These are phyloP conservation scores for Nettapus auritus DNA, from an alignment of 2,113 vertebrate species.

Conservation along the genomic window DNA sequence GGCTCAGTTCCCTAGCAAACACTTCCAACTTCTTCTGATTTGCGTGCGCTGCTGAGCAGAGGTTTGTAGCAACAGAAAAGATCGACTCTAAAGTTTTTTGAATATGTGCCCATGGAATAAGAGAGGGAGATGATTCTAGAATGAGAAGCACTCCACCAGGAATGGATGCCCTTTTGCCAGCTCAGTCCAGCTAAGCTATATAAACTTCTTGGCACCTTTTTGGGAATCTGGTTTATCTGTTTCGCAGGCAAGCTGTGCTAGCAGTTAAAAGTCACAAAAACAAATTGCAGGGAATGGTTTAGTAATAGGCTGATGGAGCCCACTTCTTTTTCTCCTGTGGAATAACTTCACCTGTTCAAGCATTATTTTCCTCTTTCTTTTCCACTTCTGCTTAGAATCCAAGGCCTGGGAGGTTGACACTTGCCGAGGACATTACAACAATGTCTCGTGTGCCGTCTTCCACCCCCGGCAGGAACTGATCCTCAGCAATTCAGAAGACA, in stretches of 20 bases:
- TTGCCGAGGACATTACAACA: slow-evolving; percentile 97
- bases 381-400: slow-evolving; percentile 80
- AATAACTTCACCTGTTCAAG: not conserved
- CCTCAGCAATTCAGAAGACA: slow-evolving; percentile 97
- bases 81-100: not conserved
- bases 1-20: not conserved
- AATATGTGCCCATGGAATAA: rapidly evolving
- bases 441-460: slow-evolving; percentile 96
- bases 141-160: not conserved
- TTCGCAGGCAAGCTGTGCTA: not conserved
- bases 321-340: not conserved
- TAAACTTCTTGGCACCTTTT: not conserved
- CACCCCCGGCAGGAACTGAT: slow-evolving; percentile 97
- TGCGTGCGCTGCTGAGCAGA: not conserved
- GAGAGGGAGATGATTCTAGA: not conserved
- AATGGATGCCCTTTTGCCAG: not conserved
- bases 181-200: not conserved
- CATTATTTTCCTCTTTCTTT: not conserved
- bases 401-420: slow-evolving; percentile 98
- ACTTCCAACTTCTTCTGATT: not conserved
- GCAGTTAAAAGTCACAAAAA: not conserved
- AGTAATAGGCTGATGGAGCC: too few species aligned
- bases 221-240: too few species aligned
- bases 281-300: not conserved
- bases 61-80: not conserved